These are phyloP conservation scores for Tetragnatha versicolor DNA, from an alignment of 1,140 invertebrate species.

Conservation along the genomic window DNA sequence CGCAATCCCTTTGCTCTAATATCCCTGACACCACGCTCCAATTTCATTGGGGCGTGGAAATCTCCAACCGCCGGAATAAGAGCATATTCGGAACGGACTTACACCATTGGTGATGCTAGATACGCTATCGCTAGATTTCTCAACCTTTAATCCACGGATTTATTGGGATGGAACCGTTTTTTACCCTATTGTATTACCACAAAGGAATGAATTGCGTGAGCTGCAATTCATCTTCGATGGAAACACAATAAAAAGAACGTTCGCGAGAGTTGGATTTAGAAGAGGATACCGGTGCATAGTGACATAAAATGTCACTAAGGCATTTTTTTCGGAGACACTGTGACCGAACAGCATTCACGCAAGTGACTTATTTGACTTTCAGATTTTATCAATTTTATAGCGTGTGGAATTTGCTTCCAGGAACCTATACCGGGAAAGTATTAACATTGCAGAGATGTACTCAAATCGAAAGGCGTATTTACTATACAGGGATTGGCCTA, in stretches of 20 bases:
- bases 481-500: background rate
- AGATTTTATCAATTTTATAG: constrained; percentile 10
- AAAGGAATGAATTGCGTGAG: constrained; percentile 11
- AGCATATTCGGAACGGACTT: background rate
- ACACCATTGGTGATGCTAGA: background rate
- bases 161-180: constrained; percentile 12
- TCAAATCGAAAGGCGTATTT: background rate
- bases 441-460: background rate
- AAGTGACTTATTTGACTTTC: constrained; percentile 17
- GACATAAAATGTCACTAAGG: constrained; percentile 11
- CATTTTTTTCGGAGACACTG: constrained; percentile 8
- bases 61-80: background rate
- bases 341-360: constrained; percentile 8
- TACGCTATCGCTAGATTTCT: background rate
- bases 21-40: too few relatives aligned
- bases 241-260: background rate
- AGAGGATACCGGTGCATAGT: background rate
- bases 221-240: constrained; percentile 6
- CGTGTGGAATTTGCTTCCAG: constrained; percentile 3
- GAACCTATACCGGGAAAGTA: background rate
- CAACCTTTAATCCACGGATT: constrained; percentile 14
- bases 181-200: constrained; percentile 20
- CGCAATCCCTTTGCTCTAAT: too few relatives aligned
- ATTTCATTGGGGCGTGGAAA: too few relatives aligned
- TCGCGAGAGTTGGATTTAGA: background rate